Base-by-base conservation (phyloP, 1,140 invertebrate species). In the Procambarus virginalis region DNA sequence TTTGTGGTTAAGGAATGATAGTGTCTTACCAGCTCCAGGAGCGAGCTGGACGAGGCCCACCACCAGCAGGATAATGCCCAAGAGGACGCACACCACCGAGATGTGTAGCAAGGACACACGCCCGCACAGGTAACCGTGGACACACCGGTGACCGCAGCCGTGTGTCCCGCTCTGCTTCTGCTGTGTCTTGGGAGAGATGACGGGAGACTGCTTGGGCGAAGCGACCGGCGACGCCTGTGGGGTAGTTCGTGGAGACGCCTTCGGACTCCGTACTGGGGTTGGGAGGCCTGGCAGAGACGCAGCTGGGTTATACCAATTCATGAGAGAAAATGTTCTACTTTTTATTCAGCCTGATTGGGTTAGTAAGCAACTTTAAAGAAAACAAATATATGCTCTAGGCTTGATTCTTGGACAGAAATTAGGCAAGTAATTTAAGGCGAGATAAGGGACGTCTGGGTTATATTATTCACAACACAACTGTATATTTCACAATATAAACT, bases 11-110 rank as follows among this genome's bases (percentile, higher is more conserved):
- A 64, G 60, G 60, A 64, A 64, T 17, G 17, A 64, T 64, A 64
- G 60, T 64, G 17, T 45, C 45, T 96, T 96, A 92, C 96, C 96
- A 51, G 97, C 96, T 70, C 96, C 96, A 34, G 97, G 97, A 34
- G 96, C 96, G 92, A 97, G 94, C 94, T 97, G 97, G 90, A 97
- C 96, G 93, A 97, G 94, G 89, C 96, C 96, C 92, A 97, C 96
- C 80, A 97, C 96, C 87, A 97, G 94, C 73, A 97, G 95, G 92
- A 97, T 96, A 68, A 90, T 88, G 78, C 96, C 96, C 91, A 97
- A 94, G 55, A 97, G 94, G 84, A 97, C 94, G 8, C 96, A 96
- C 49, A 96, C 95, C 70, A 97, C 96, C 84, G 97, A 95, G 46
- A 96, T 95, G 93, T 97, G 96, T 46, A 97, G 94, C 45, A 96